Base-by-base conservation (phyloP, 2,888 invertebrate species). In the Amphimallon solstitiale region DNA sequence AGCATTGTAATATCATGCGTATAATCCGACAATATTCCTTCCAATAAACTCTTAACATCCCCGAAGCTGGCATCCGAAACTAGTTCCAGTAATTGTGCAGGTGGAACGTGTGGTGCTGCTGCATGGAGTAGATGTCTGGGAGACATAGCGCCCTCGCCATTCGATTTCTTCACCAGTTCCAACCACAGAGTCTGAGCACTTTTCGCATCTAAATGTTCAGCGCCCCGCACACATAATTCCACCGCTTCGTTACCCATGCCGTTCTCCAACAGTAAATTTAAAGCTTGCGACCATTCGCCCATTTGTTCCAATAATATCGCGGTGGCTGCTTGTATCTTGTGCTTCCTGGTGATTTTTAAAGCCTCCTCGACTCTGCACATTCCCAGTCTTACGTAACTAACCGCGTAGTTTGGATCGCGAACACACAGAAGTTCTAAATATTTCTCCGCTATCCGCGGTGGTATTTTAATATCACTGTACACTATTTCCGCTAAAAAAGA, bases 1-100 rank as follows among this genome's bases (percentile, higher is more conserved):
- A 92, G 85, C 74, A 92, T 85, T 49, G 90, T 86, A 76, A 90
- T 88, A 78, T 94, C 92, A 76, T 92, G 91, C 35, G 88, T 86
- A 68, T 92, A 92, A 74, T 92, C 92, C 14, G 89, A 88, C 69
- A 93, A 82, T 85, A 94, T 92, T 60, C 89, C 89, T 80, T 86
- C 83, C 37, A 88, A 75, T 40, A 89, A 80, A 70, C 84, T 85
- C 72, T 86, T 86, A 67, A 89, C 85, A 77, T 89, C 89, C 17
- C 89, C 89, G 75, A 89, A 88, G 68, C 85, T 87, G 19, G 85
- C 86, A 69, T 84, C 83, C 65, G 85, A 83, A 51, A 89, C 86
- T 45, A 88, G 80, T 72, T 88, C 88, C 19, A 89, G 81, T 43
- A 89, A 83, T 69, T 86, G 85, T 0, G 87, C 84, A 6, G 89